These are phyloP conservation scores for Sus cebifrons DNA, from an alignment of 2,797 vertebrate species.

Conservation along the genomic window DNA sequence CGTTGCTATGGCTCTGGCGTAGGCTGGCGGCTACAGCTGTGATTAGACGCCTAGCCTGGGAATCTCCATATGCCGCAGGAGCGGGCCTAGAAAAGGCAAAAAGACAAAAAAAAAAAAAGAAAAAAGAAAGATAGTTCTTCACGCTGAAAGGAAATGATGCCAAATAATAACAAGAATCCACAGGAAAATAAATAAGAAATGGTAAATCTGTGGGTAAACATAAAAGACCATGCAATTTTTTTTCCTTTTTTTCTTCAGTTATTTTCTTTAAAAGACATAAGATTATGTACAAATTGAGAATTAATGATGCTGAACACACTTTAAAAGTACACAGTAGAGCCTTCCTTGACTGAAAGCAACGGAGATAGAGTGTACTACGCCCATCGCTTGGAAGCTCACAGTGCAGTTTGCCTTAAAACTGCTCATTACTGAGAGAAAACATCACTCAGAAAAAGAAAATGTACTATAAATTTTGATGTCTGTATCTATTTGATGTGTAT, in stretches of 20 bases:
- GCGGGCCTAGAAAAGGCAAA: too few relatives aligned
- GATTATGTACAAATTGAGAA: neutral
- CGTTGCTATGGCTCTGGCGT: too few relatives aligned
- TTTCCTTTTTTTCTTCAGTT: constrained; percentile 5
- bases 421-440: neutral
- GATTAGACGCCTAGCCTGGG: too few relatives aligned
- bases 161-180: neutral
- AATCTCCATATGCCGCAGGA: too few relatives aligned
- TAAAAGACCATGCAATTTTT: neutral
- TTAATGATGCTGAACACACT: neutral
- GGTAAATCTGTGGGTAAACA: constrained; percentile 13
- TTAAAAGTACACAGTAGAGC: neutral
- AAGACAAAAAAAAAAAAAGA: too few relatives aligned
- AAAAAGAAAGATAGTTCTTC: neutral
- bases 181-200: neutral
- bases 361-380: neutral
- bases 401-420: neutral
- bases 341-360: neutral
- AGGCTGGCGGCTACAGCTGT: too few relatives aligned
- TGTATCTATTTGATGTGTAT: neutral
- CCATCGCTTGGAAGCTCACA: neutral
- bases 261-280: constrained; percentile 31
- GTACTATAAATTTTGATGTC: neutral
- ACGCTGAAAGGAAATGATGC: neutral
- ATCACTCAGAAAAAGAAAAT: neutral